These are phyloP conservation scores for Allophyes oxyacanthae DNA, from an alignment of 2,888 invertebrate species.

Conservation along the genomic window DNA sequence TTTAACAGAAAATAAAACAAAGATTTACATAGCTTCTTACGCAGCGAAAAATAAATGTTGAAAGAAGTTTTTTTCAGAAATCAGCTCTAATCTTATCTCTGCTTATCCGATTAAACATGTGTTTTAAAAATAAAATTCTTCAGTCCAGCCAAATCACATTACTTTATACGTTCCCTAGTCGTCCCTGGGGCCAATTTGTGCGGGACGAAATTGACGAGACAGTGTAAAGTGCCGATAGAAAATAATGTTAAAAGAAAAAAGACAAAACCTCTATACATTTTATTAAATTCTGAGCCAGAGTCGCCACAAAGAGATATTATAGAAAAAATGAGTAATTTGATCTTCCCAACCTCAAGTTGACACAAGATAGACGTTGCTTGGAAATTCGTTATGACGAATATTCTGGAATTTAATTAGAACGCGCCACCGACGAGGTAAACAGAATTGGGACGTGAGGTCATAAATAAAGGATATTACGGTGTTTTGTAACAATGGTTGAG, in stretches of 20 bases:
- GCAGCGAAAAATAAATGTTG: neutral
- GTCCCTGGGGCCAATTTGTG: constrained; percentile 22
- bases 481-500: constrained; percentile 7
- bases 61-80: constrained; percentile 2
- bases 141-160: constrained; percentile 31
- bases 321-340: constrained; percentile 50
- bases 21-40: constrained; percentile 21
- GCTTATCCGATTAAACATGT: constrained; percentile 22
- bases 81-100: constrained; percentile 10
- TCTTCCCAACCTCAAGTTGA: constrained; percentile 40
- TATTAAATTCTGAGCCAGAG: constrained; percentile 49
- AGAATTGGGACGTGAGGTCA: constrained; percentile 17
- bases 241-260: constrained; percentile 44
- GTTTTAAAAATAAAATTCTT: constrained; percentile 17
- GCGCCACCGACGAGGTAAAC: constrained; percentile 28
- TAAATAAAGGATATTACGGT: constrained; percentile 21
- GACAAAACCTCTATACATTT: constrained; percentile 35
- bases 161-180: constrained; percentile 29
- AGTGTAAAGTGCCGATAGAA: constrained; percentile 42
- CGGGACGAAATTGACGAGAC: constrained; percentile 23
- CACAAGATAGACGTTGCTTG: constrained; percentile 49
- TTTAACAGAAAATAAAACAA: constrained; percentile 24
- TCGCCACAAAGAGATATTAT: constrained; percentile 44
- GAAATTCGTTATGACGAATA: constrained; percentile 41
- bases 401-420: constrained; percentile 51